Evolutionary conservation across 2,113 vertebrate species (phyloP).

Genomic region (Zosterops borbonicus): DNA sequence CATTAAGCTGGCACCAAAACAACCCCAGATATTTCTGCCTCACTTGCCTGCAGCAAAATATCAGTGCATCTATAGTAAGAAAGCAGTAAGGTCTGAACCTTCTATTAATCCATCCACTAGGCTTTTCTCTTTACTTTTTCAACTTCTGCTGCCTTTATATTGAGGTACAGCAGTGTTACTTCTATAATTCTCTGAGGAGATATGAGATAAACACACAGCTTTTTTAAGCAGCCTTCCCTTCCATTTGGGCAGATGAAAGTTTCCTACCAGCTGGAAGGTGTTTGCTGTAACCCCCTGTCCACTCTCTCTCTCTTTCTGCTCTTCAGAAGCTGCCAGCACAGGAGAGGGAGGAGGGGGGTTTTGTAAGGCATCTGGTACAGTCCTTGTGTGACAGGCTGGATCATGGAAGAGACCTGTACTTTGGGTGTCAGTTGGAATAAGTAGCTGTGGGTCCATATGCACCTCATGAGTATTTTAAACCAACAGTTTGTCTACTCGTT

Average conservation of each 20-base stretch:
- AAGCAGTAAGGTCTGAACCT: neutral
- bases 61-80: neutral
- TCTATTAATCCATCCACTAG: neutral
- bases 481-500: neutral
- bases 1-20: neutral
- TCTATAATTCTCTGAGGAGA: neutral
- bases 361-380: neutral
- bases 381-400: neutral
- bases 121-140: slow-evolving; percentile 17
- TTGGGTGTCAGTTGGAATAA: neutral
- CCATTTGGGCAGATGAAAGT: neutral
- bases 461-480: neutral
- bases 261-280: slow-evolving; percentile 25
- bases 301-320: neutral
- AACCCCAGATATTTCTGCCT: neutral
- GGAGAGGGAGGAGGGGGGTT: neutral
- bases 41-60: neutral
- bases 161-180: neutral
- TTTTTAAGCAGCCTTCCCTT: neutral
- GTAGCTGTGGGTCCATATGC: neutral
- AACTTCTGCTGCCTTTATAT: neutral
- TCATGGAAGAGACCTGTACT: neutral
- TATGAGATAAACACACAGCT: slow-evolving; percentile 6
- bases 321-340: neutral
- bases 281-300: neutral